Evolutionary conservation across 2,797 vertebrate species (phyloP), one percentile per base, ranked within the genome.

Genomic region (Phoxinus dragarum): DNA sequence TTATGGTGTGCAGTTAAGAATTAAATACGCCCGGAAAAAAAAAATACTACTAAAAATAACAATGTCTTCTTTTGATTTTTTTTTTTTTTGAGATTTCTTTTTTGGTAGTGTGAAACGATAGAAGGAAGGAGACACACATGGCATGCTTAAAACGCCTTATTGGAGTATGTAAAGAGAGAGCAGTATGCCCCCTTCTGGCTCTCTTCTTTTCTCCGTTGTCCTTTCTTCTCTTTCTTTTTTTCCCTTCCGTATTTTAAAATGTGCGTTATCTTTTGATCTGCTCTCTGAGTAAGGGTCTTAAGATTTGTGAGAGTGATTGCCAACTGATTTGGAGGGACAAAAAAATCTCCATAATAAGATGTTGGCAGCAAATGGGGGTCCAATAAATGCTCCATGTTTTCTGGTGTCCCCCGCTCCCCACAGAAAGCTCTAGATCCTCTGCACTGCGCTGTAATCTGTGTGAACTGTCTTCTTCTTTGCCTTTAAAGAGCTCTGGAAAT

Each of bases 111-210:
- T 66, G 69, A 69, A 86, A 88, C 90, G 76, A 89, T 90, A 89
- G 84, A 91, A 92, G 72, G 89, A 94, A 93, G 91, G 88, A 88
- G 90, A 92, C 40, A 80, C 67, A 36, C 21, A 71, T 92, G 92
- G 90, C 90, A 93, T 92, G 93, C 92, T 95, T 92, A 93, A 94
- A 95, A 94, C 92, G 94, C 93, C 90, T 94, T 92, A 93, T 94
- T 94, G 94, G 94, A 92, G 89, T 93, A 93, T 93, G 92, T 92
- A 94, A 94, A 95, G 94, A 95, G 94, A 95, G 94, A 94, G 93
- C 94, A 95, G 94, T 95, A 96, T 97, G 97, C 97, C 97, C 97
- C 97, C 97, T 98, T 97, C 98, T 98, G 97, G 97, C 94, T 94
- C 95, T 94, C 94, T 94, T 95, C 93, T 95, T 94, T 93, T 95